Evolutionary conservation across 2,113 vertebrate genomes (phyloP).

Genomic region (Alligator mississippiensis): DNA sequence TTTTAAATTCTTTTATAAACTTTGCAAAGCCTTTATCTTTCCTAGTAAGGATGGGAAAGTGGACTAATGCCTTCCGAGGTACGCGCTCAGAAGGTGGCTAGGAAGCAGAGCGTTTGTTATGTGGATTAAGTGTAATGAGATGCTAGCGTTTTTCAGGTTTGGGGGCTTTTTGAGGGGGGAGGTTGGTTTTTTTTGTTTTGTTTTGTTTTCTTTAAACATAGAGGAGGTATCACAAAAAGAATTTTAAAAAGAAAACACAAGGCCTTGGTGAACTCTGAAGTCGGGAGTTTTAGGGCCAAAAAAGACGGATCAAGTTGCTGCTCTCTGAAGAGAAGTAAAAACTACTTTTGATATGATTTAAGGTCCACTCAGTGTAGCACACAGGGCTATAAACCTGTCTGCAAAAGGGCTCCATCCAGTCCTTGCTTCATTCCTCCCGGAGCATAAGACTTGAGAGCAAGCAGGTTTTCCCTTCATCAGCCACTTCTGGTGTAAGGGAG

Average conservation of each 20-base stretch:
- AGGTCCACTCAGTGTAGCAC: background rate
- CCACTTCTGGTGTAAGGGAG: background rate
- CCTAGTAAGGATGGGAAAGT: background rate
- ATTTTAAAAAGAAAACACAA: background rate
- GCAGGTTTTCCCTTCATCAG: background rate
- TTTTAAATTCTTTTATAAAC: conserved; percentile 9
- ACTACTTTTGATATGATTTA: background rate
- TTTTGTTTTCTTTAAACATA: background rate
- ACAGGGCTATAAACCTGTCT: background rate
- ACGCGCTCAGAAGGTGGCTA: background rate
- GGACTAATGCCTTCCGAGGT: background rate
- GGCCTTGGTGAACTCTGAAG: accelerated
- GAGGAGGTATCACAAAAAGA: background rate
- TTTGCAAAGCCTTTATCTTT: conserved; percentile 1
- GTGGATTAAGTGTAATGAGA: background rate
- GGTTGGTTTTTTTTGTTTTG: background rate
- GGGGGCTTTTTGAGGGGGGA: background rate
- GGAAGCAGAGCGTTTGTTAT: background rate
- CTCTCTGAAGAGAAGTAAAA: background rate
- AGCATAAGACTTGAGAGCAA: background rate
- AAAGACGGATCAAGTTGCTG: accelerated
- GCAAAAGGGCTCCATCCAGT: background rate
- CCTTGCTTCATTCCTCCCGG: too few species aligned
- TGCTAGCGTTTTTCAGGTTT: background rate
- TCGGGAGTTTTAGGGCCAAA: background rate